Conservation (phyloP, 2,113 vertebrate species). For the Poecilia latipinna region DNA sequence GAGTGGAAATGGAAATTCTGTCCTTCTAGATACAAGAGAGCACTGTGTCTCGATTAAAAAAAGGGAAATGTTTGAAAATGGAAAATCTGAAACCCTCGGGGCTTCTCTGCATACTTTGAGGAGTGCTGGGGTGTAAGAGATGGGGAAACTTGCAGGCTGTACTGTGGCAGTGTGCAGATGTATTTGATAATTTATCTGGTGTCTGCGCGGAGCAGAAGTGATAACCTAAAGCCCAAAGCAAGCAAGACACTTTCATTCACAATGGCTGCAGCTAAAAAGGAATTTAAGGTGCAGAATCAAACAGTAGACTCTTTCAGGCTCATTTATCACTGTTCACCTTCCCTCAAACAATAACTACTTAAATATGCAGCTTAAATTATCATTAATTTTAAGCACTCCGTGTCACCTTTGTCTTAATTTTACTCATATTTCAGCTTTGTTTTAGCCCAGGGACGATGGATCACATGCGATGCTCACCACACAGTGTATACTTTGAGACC, state of each 20-base stretch:
- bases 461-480: slow-evolving; percentile 3
- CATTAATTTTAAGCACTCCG: not conserved
- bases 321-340: too few species aligned
- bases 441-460: too few species aligned
- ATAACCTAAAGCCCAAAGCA: slow-evolving; percentile 37
- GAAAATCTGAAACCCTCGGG: slow-evolving; percentile 41
- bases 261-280: slow-evolving; percentile 21
- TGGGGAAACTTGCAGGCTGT: slow-evolving; percentile 43
- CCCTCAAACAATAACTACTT: not conserved
- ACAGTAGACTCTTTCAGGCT: slow-evolving; percentile 10
- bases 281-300: slow-evolving; percentile 39
- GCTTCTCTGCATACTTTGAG: slow-evolving; percentile 45
- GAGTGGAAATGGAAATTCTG: slow-evolving; percentile 42
- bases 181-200: slow-evolving; percentile 60
- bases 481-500: not conserved
- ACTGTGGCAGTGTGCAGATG: slow-evolving; percentile 33
- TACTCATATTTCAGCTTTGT: not conserved
- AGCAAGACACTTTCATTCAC: slow-evolving; percentile 29
- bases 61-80: slow-evolving; percentile 23
- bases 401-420: not conserved
- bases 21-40: slow-evolving; percentile 52
- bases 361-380: not conserved
- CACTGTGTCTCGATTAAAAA: slow-evolving; percentile 24
- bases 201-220: slow-evolving; percentile 28
- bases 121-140: slow-evolving; percentile 29